phyloP scores from a whole-genome alignment of 2,797 vertebrate genomes.

The Antennarius maculatus region DNA sequence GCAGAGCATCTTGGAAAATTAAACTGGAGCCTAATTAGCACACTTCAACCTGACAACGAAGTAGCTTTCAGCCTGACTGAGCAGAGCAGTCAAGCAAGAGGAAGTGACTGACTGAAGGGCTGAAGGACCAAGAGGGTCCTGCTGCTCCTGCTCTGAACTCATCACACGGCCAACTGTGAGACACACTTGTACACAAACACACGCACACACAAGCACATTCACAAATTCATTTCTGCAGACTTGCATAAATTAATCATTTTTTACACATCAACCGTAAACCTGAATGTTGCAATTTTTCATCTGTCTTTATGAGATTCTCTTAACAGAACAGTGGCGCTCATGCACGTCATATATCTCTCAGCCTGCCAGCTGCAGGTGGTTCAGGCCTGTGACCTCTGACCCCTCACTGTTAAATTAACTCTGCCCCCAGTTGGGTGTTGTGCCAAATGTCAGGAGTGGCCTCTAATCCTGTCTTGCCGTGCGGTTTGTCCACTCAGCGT shows the following conservation, averaged over 20 bases:
- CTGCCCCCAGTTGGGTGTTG: conserved; percentile 71
- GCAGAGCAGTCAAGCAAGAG: conserved; percentile 91
- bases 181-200: conserved; percentile 39
- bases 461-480: conserved; percentile 73
- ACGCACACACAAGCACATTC: conserved; percentile 19
- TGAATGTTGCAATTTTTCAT: neutral
- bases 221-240: conserved; percentile 1
- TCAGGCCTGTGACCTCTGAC: conserved; percentile 62
- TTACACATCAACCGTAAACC: neutral
- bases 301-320: neutral
- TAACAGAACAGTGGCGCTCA: conserved; percentile 33
- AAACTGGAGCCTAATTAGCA: conserved; percentile 96
- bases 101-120: conserved; percentile 88
- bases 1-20: conserved; percentile 96
- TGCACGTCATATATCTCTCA: conserved; percentile 34
- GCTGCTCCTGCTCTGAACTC: conserved; percentile 59
- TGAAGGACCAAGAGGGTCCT: conserved; percentile 80
- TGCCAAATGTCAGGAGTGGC: conserved; percentile 74
- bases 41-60: conserved; percentile 92
- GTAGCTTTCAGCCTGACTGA: conserved; percentile 92
- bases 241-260: neutral
- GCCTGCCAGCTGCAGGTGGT: conserved; percentile 36
- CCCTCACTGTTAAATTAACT: conserved; percentile 73
- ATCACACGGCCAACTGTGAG: conserved; percentile 69
- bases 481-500: conserved; percentile 56